Conservation (phyloP, 2,888 invertebrate genomes). For the Orgyia antiqua region DNA sequence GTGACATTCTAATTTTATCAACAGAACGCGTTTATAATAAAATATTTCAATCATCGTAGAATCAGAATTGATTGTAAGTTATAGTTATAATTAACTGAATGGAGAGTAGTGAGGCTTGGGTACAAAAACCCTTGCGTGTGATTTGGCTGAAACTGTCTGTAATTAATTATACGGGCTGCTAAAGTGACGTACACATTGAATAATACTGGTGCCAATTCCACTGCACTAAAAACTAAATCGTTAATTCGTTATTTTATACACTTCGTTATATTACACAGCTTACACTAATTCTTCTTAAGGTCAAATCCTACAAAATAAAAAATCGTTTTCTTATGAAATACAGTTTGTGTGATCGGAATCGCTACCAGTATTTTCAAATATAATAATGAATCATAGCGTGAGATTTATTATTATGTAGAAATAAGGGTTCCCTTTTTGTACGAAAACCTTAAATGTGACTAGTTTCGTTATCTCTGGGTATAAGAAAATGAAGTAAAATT, state of each 20-base stretch:
- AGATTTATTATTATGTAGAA: no score
- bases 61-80: slow-evolving; percentile 22
- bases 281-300: neutral
- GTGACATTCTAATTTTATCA: no score
- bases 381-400: no score
- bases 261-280: neutral
- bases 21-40: no score
- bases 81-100: slow-evolving; percentile 34
- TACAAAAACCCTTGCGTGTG: slow-evolving; percentile 42
- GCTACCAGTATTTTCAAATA: no score
- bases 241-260: no score
- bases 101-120: slow-evolving; percentile 32
- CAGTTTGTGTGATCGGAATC: neutral
- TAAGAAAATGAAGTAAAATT: neutral
- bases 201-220: slow-evolving; percentile 2
- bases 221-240: no score
- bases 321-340: no score
- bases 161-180: slow-evolving; percentile 41
- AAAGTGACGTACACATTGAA: slow-evolving; percentile 29
- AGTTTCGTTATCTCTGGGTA: no score
- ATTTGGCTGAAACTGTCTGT: slow-evolving; percentile 42
- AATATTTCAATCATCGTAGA: no score
- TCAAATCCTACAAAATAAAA: neutral
- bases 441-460: no score
- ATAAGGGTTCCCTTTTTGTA: no score